Evolutionary conservation across 2,888 invertebrate genomes (phyloP).

Genomic region (Lordiphosa andalusiaca): DNA sequence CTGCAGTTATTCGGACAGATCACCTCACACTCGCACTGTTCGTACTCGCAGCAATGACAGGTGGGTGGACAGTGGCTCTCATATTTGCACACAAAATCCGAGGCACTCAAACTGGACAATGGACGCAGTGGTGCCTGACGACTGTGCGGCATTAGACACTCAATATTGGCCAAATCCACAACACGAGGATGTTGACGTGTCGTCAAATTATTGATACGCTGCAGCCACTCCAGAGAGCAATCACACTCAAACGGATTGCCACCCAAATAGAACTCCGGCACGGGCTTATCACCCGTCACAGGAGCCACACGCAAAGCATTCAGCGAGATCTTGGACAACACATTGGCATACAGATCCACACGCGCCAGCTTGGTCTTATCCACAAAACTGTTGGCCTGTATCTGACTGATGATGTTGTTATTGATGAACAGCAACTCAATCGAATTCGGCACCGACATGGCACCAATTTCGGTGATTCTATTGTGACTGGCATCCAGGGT

Average conservation of each 20-base stretch:
- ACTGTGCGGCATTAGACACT: conserved; percentile 92
- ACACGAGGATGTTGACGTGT: conserved; percentile 92
- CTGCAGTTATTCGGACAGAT: conserved; percentile 96
- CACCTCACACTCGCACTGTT: conserved; percentile 98
- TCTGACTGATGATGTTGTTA: conserved; percentile 90
- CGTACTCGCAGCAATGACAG: conserved; percentile 97
- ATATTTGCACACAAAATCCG: conserved; percentile 95
- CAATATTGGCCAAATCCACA: conserved; percentile 92
- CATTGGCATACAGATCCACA: conserved; percentile 94
- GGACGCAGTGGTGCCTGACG: conserved; percentile 90
- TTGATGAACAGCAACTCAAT: conserved; percentile 93
- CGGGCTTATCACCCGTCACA: conserved; percentile 84
- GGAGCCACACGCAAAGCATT: conserved; percentile 89
- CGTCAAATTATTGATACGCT: conserved; percentile 92
- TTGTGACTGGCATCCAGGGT: conserved; percentile 95
- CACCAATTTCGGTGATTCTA: conserved; percentile 89
- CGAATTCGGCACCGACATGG: conserved; percentile 93
- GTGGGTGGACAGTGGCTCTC: conserved; percentile 95
- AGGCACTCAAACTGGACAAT: conserved; percentile 87
- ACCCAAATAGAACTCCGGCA: conserved; percentile 94
- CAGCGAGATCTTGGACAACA: conserved; percentile 89
- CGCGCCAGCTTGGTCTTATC: conserved; percentile 91
- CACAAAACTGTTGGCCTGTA: conserved; percentile 92
- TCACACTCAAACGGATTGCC: conserved; percentile 97
- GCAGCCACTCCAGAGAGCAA: conserved; percentile 97